Conservation (phyloP, 2,113 vertebrate genomes). For the Bufo bufo region DNA sequence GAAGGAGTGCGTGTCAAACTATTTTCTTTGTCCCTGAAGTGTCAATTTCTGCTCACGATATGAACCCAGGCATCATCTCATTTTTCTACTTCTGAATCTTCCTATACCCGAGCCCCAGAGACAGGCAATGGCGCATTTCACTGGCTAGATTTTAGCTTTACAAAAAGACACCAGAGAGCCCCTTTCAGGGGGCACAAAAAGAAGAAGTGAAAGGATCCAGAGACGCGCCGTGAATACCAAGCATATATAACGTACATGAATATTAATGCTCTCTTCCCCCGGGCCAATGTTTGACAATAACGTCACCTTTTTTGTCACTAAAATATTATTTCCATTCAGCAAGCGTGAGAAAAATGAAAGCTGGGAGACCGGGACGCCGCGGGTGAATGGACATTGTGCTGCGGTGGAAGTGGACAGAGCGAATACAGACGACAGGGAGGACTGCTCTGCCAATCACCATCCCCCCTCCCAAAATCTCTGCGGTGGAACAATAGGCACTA, state of each 20-base stretch:
- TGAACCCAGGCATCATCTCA: not conserved
- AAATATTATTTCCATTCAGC: slow-evolving; percentile 5
- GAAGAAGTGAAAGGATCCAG: slow-evolving; percentile 1
- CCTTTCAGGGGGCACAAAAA: not conserved
- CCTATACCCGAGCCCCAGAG: not conserved
- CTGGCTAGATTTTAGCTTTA: not conserved
- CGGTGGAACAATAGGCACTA: slow-evolving; percentile 39
- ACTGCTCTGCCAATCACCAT: not conserved
- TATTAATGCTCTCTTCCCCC: slow-evolving; percentile 2
- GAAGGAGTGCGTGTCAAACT: too few species aligned
- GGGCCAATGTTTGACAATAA: not conserved
- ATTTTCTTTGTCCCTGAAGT: too few species aligned
- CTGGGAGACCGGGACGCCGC: not conserved
- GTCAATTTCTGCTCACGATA: not conserved
- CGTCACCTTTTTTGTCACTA: not conserved
- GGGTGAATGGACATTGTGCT: slow-evolving; percentile 33
- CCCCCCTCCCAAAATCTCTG: not conserved
- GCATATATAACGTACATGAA: slow-evolving; percentile 23
- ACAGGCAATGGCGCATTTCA: not conserved
- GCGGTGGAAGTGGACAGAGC: not conserved
- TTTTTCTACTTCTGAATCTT: not conserved
- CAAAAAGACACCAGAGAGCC: not conserved
- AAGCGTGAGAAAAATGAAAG: slow-evolving; percentile 32
- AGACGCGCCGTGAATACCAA: slow-evolving; percentile 27
- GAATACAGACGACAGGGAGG: not conserved